Evolutionary conservation across 2,888 invertebrate species (phyloP), one percentile per base, ranked within the genome.

Genomic region (Zelleria hepariella): DNA sequence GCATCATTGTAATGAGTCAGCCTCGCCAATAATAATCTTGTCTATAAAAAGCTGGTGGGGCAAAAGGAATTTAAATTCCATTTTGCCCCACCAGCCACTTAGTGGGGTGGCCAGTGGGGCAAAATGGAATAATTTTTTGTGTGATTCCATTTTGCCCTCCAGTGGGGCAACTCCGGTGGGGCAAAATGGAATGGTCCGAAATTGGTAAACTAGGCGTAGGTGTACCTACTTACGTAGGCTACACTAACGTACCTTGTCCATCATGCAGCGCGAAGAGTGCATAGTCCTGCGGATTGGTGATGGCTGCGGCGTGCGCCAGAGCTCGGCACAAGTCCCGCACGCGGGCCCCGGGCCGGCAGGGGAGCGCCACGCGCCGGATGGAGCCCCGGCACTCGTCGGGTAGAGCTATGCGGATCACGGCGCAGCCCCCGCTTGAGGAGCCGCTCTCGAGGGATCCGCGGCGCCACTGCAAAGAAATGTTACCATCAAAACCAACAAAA

Each of bases 201-300:
- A n/a, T n/a, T n/a, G n/a, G n/a, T n/a, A n/a, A n/a, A n/a, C n/a
- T n/a, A n/a, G n/a, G n/a, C n/a, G n/a, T n/a, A n/a, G n/a, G n/a
- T n/a, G n/a, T n/a, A n/a, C n/a, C n/a, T n/a, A n/a, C n/a, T n/a
- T 26, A 26, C 4, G 7, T 26, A 7, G 26, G 7, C 7, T 26
- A 26, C 7, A 26, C 26, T 7, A 7, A 61, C 73, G 74, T 80
- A 96, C 96, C 96, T 91, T 96, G 95, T 68, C 97, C 97, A 74
- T 96, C 95, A 60, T 96, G 94, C 62, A 98, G 87, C 65, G 96
- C 94, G 75, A 96, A 98, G 59, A 98, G 91, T 59, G 96, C 97
- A 77, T 97, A 98, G 81, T 98, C 98, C 82, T 98, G 97, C 20
- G 98, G 97, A 85, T 98, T 98, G 61, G 98, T 98, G 67, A 98